Evolutionary conservation across 2,113 vertebrate genomes (phyloP).

Genomic region (Callocephalon fimbriatum): DNA sequence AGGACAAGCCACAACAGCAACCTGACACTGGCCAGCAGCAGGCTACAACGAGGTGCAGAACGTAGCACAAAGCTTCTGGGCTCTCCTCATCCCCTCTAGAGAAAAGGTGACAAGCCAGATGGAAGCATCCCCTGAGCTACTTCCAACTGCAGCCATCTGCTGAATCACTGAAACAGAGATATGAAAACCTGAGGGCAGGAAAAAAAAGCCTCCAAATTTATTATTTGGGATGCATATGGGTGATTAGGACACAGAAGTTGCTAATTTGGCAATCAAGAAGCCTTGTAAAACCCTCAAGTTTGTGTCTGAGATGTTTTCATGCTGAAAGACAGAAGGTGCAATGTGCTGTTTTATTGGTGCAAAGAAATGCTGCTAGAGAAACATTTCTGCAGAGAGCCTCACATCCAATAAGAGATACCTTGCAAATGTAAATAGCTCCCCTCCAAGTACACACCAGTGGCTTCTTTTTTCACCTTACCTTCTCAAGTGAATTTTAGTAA

Average conservation of each 20-base stretch:
- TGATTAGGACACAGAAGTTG: not conserved
- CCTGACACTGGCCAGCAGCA: not conserved
- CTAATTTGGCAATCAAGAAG: not conserved
- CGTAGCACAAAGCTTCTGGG: accelerated
- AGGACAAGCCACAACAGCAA: not conserved
- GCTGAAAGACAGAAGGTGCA: not conserved
- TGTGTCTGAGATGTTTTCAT: not conserved
- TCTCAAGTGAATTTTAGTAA: not conserved
- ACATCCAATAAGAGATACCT: not conserved
- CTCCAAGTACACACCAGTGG: not conserved
- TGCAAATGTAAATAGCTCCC: not conserved
- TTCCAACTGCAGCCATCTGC: not conserved
- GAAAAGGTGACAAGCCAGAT: not conserved
- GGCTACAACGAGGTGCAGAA: not conserved
- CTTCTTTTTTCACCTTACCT: not conserved
- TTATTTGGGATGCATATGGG: accelerated
- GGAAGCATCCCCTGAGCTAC: not conserved
- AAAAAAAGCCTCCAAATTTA: not conserved
- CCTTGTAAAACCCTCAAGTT: not conserved
- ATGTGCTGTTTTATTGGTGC: not conserved
- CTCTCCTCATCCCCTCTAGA: not conserved
- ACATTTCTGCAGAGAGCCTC: not conserved
- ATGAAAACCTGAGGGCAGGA: not conserved
- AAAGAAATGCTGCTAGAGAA: not conserved
- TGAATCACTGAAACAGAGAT: not conserved